Base-by-base conservation (phyloP, 1,140 invertebrate genomes). In the Acromyrmex echinatior region DNA sequence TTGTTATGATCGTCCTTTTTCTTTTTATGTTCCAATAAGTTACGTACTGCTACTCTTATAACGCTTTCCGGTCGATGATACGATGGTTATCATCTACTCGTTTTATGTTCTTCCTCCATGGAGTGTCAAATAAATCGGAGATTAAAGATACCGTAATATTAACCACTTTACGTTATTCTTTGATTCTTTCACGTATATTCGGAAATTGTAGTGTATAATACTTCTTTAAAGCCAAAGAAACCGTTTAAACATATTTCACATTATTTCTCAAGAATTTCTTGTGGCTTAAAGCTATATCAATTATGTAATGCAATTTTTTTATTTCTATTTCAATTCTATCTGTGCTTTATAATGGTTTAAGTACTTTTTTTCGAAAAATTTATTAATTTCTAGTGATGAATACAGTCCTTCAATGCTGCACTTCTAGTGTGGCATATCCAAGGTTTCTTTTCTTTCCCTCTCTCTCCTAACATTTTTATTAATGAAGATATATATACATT, bases 121-220 rank as follows among this genome's bases (percentile, higher is more conserved):
- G 14, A 65, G 82, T 78, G 31, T 86, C 73, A 86, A 86, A 86
- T 86, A 86, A 79, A 86, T 86, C 31, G 25, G n/a, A 79, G 49
- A 66, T 85, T 85, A 78, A 85, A 78, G 21, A 5, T 66, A 58
- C n/a, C 18, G n/a, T 66, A 28, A 78, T 65, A 53, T 86, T 49
- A 56, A 51, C 9, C 45, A 28, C 2, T 6, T 66, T 79, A 65
- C 21, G 3, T 60, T 7, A n/a, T 9, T n/a, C 14, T 82, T 35
- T 49, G 35, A 60, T 60, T 25, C n/a, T 71, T 21, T 4, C 31
- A 16, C 51, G 25, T 25, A n/a, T 14, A 39, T 3, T 35, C n/a
- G 1, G 2, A 58, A 49, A 82, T 60, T 71, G 14, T 71, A 65
- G 7, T 31, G 21, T n/a, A 60, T n/a, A 58, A 60, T 70, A 39